These are phyloP conservation scores for Pogonophryne albipinna DNA, from an alignment of 2,797 vertebrate genomes.

Conservation along the genomic window DNA sequence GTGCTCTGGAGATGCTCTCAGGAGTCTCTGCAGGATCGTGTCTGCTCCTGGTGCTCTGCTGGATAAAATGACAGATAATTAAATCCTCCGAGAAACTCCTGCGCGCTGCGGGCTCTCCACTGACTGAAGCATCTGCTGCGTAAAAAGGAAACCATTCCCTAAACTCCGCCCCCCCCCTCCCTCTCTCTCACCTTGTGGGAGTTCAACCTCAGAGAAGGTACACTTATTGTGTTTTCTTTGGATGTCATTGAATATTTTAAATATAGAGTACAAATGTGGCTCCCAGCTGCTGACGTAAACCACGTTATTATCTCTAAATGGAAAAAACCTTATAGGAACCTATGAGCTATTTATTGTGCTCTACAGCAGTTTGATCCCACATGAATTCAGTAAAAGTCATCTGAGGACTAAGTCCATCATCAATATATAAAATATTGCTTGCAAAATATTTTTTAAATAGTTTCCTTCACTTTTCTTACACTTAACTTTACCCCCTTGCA, in stretches of 20 bases:
- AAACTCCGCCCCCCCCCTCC: conserved; percentile 42
- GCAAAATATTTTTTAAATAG: too few species aligned
- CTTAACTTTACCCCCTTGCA: too few species aligned
- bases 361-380: background rate
- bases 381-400: background rate
- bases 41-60: background rate
- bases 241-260: conserved; percentile 57
- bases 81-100: conserved; percentile 48
- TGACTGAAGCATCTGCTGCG: conserved; percentile 61
- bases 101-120: conserved; percentile 48
- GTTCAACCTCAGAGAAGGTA: conserved; percentile 28
- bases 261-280: conserved; percentile 4
- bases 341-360: conserved; percentile 1
- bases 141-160: conserved; percentile 43
- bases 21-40: conserved; percentile 11
- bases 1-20: conserved; percentile 14
- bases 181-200: conserved; percentile 54
- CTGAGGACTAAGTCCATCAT: too few species aligned
- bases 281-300: conserved; percentile 40
- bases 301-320: conserved; percentile 20
- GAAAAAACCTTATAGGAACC: conserved; percentile 20
- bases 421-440: too few species aligned
- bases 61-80: conserved; percentile 22
- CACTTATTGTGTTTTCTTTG: conserved; percentile 13
- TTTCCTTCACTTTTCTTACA: too few species aligned